Evolutionary conservation across 1,140 invertebrate species (phyloP), one percentile per base, ranked within the genome.

Genomic region (Psix sp.): DNA sequence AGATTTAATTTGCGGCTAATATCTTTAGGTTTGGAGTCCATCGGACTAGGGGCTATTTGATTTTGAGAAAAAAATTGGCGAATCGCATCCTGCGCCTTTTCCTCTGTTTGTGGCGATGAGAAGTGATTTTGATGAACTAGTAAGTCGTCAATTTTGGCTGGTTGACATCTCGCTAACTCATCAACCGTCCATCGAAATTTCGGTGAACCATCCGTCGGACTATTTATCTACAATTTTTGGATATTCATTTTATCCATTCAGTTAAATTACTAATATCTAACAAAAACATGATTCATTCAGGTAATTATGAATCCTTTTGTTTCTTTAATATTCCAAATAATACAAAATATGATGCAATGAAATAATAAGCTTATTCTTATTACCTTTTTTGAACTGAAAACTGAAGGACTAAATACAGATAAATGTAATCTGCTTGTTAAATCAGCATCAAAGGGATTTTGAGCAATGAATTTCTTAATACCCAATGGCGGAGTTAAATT

Each of bases 181-280:
- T 90, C 89, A 9, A 90, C 87, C 2, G 82, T 89, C 89, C 89
- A 90, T 31, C 80, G 78, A 62, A 90, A 90, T 7, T 76, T 78
- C 3, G 87, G 83, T 15, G 88, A 89, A 15, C 80, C 82, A 5
- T 84, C 48, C 3, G 33, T 15, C 6, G 71, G 13, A 48, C 31
- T 82, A 2, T 59, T 20, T 43, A 24, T 13, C 65, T 56, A 40
- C 21, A 26, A 57, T 40, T 38, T 33, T 3, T 18, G 5, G 10
- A 48, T 15, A n/a, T 3, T 6, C 15, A 7, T 7, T 17, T 39
- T 5, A n/a, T 16, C 7, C 17, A 9, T 10, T 2, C 10, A 13
- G 13, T 11, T 1, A 35, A 35, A 11, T 13, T 35, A 13, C 2
- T 5, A 13, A 35, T 11, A 33, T 33, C 21, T 5, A 5, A 24